These are phyloP conservation scores for Scopus umbretta DNA, from an alignment of 2,113 vertebrate species.

Conservation along the genomic window DNA sequence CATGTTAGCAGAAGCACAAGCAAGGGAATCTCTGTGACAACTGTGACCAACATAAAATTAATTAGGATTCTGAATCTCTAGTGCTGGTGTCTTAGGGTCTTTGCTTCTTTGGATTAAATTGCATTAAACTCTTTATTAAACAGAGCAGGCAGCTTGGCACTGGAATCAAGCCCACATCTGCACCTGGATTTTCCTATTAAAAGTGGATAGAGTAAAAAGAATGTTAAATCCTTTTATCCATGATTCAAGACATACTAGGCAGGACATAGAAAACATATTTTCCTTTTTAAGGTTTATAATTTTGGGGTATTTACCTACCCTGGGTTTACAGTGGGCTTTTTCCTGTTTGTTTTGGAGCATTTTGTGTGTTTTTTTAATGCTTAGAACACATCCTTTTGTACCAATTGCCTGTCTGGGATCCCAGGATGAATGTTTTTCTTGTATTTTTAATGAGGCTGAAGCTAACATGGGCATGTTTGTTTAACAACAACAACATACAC, in stretches of 20 bases:
- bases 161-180: conserved; percentile 52
- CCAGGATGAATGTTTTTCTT: conserved; percentile 37
- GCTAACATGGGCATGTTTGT: conserved; percentile 27
- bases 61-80: conserved; percentile 54
- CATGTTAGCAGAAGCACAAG: not conserved
- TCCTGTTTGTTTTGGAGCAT: conserved; percentile 16
- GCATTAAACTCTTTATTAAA: conserved; percentile 64
- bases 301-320: not conserved
- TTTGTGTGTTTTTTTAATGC: not conserved
- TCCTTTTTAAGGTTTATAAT: not conserved
- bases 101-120: conserved; percentile 58
- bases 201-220: conserved; percentile 64
- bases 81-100: conserved; percentile 23
- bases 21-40: conserved; percentile 3
- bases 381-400: not conserved
- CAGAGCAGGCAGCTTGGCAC: conserved; percentile 60
- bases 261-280: not conserved
- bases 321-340: not conserved
- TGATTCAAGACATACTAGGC: not conserved
- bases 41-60: conserved; percentile 39
- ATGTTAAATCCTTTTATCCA: conserved; percentile 44
- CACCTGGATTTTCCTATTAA: conserved; percentile 68
- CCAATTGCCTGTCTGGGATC: not conserved
- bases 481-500: not conserved
- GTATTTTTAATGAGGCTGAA: conserved; percentile 42